Conservation (phyloP, 2,797 vertebrate species). For the Lophotriccus pileatus region DNA sequence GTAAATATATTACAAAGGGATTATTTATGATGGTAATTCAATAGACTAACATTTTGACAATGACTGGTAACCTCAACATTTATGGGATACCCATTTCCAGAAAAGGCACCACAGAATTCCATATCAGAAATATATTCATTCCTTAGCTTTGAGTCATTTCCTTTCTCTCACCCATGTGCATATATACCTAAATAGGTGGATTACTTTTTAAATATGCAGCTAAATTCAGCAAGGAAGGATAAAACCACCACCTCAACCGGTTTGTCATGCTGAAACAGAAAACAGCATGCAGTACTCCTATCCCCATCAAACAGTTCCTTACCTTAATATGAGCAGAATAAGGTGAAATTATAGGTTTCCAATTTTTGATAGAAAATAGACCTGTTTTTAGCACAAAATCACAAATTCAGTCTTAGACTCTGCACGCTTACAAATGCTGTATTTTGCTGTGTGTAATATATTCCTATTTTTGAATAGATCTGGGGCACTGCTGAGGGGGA, state of each 20-base stretch:
- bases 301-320: background rate
- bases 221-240: background rate
- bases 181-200: background rate
- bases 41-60: background rate
- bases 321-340: background rate
- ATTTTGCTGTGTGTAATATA: background rate
- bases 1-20: background rate
- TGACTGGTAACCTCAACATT: background rate
- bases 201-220: background rate
- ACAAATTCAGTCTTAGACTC: background rate
- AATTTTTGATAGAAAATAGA: background rate
- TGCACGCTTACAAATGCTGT: background rate
- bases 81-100: background rate
- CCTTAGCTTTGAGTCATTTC: background rate
- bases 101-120: background rate
- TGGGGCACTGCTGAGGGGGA: background rate
- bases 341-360: background rate
- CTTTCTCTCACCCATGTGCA: background rate
- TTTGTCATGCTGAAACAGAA: background rate
- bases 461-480: background rate
- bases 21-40: background rate
- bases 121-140: background rate
- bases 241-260: accelerated
- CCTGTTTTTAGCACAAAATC: background rate
- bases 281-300: background rate